Evolutionary conservation across 2,888 invertebrate genomes (phyloP).

Genomic region (Drosophila neotestacea): DNA sequence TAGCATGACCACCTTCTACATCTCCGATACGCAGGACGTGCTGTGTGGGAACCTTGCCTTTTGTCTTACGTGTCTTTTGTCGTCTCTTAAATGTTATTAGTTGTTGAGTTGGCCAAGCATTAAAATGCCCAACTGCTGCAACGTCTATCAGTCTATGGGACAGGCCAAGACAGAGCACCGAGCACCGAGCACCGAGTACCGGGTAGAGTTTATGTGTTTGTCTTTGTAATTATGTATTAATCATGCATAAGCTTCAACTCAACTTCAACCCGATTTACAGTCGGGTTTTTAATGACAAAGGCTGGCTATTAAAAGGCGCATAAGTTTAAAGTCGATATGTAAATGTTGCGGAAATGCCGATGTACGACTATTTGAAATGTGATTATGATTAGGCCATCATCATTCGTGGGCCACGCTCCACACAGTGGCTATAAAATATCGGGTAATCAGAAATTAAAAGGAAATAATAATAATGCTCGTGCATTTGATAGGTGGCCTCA

Average conservation of each 20-base stretch:
- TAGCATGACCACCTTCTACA: slow-evolving; percentile 22
- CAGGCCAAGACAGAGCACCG: slow-evolving; percentile 9
- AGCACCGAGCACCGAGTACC: background rate
- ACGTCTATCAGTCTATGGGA: slow-evolving; percentile 19
- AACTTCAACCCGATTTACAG: slow-evolving; percentile 19
- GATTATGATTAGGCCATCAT: slow-evolving; percentile 60
- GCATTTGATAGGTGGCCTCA: slow-evolving; percentile 42
- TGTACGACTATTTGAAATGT: slow-evolving; percentile 56
- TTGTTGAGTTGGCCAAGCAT: slow-evolving; percentile 38
- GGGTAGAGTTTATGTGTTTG: slow-evolving; percentile 73
- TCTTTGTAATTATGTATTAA: slow-evolving; percentile 79
- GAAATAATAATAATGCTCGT: slow-evolving; percentile 62
- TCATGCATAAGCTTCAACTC: slow-evolving; percentile 74
- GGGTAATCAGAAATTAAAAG: slow-evolving; percentile 74
- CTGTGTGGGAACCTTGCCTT: slow-evolving; percentile 70
- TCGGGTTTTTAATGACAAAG: slow-evolving; percentile 43
- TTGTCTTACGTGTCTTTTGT: slow-evolving; percentile 58
- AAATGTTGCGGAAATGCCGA: slow-evolving; percentile 71
- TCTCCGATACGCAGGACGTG: slow-evolving; percentile 46
- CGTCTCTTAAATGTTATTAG: slow-evolving; percentile 61
- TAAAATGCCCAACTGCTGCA: slow-evolving; percentile 34
- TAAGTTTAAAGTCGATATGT: slow-evolving; percentile 64
- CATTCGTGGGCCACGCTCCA: slow-evolving; percentile 35
- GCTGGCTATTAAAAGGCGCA: slow-evolving; percentile 49
- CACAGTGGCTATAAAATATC: slow-evolving; percentile 61